These are phyloP conservation scores for Pangasius krempfi DNA, from an alignment of 2,797 vertebrate genomes.

Conservation along the genomic window DNA sequence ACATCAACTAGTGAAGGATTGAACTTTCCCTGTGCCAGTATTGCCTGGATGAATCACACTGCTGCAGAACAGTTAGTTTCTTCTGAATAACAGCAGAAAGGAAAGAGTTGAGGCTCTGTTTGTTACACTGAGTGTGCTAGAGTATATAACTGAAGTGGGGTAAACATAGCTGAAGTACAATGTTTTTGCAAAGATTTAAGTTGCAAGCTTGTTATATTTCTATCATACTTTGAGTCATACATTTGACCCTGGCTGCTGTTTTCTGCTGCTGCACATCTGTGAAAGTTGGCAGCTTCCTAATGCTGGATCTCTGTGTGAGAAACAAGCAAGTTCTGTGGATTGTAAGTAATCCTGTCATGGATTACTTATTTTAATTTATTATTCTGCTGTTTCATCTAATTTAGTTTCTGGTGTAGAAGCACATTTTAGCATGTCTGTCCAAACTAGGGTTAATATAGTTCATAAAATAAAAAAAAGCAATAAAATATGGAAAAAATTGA, in stretches of 20 bases:
- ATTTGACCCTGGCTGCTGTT: background rate
- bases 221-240: background rate
- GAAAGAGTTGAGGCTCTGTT: background rate
- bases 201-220: background rate
- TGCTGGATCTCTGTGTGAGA: background rate
- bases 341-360: background rate
- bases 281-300: background rate
- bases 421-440: background rate
- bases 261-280: background rate
- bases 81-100: background rate
- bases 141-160: background rate
- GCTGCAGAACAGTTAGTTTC: background rate
- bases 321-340: background rate
- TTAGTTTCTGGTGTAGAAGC: background rate
- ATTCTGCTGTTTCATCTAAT: background rate
- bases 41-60: background rate
- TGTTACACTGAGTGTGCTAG: background rate
- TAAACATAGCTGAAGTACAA: background rate
- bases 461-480: background rate
- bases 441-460: background rate
- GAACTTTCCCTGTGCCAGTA: background rate
- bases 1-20: background rate
- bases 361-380: background rate
- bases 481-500: background rate
- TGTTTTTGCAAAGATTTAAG: background rate